A percentile compares a stretch with the other conserved stretches of the same genome.
Conservation (phyloP, 2,797 vertebrate species). For the Malacoctenus gilli region DNA sequence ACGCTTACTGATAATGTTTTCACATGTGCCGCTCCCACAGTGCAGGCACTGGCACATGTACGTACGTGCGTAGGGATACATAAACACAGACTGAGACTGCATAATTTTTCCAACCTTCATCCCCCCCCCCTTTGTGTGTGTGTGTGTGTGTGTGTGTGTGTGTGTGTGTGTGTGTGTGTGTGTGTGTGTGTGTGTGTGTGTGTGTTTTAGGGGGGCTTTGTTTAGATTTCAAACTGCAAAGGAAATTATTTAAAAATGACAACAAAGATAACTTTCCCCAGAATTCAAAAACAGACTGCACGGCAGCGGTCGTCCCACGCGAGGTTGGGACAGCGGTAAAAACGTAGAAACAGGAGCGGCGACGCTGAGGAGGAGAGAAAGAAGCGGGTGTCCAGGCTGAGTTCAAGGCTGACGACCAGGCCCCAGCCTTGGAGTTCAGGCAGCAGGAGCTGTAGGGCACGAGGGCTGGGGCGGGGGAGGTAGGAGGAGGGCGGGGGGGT, state of each 20-base stretch:
- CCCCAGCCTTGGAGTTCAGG: constrained; percentile 59
- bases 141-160: background rate
- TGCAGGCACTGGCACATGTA: constrained; percentile 18
- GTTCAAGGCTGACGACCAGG: constrained; percentile 71
- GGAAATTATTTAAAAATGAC: background rate
- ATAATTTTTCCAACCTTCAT: constrained; percentile 9
- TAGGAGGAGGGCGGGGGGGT: constrained; percentile 37
- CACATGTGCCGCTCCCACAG: constrained; percentile 49
- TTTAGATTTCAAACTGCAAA: constrained; percentile 1
- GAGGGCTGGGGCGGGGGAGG: constrained; percentile 33
- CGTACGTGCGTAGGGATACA: constrained; percentile 15
- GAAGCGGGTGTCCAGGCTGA: constrained; percentile 50
- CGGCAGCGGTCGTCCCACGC: background rate
- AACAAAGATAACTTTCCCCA: too few relatives aligned
- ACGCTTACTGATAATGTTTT: constrained; percentile 66
- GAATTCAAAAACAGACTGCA: background rate
- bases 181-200: background rate
- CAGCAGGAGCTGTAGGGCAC: constrained; percentile 49
- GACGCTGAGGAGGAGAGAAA: constrained; percentile 21
- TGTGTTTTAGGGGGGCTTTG: background rate
- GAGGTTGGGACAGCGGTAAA: background rate
- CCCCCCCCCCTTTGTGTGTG: background rate
- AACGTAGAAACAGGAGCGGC: constrained; percentile 5
- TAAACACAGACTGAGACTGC: constrained; percentile 29
- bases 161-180: constrained; percentile 2